Base-by-base conservation (phyloP, 1,140 invertebrate species). In the Pogonognathellus flavescens region DNA sequence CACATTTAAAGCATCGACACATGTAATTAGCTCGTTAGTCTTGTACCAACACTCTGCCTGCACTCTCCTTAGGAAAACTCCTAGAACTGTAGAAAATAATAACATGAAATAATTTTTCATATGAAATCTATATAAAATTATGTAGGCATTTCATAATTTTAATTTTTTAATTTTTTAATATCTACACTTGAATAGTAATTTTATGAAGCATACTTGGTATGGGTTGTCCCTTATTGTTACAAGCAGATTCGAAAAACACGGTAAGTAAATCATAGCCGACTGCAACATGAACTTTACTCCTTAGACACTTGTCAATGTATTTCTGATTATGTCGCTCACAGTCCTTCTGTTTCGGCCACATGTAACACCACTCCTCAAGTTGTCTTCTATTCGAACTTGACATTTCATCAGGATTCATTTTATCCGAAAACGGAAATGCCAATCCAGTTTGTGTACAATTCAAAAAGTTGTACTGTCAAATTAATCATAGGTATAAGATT, bases 321-420 rank as follows among this genome's bases (percentile, higher is more conserved):
- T 49, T 50, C 16, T 49, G 49, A 10, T 76, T 76, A 14, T 76
- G 70, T 18, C 70, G 49, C 7, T 76, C 70, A 9, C 70, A 76
- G 31, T 76, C 70, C 16, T 76, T 41, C 10, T 76, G 22, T 31
- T 76, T 76, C 7, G 70, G 70, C 70, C 70, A 76, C 25, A 76
- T 49, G 70, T 76, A 76, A 50, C 70, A 76, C 70, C 70, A 76
- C 11, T 76, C 70, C 41, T 76, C 70, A n/a, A 76, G 70, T 16
- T 76, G 11, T 31, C 25, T 14, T n/a, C 41, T 11, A 31, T 76
- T 49, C 14, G 70, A 76, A 13, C 5, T 50, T 0, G 70, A 25
- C 70, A 76, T 50, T 76, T 76, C 70, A 9, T 76, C 70, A 2
- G 70, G 70, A 10, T 41, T 14, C 70, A 76, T 76, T 76, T 76